These are phyloP conservation scores for Ochropleura leucogaster DNA, from an alignment of 2,888 invertebrate species.

Conservation along the genomic window DNA sequence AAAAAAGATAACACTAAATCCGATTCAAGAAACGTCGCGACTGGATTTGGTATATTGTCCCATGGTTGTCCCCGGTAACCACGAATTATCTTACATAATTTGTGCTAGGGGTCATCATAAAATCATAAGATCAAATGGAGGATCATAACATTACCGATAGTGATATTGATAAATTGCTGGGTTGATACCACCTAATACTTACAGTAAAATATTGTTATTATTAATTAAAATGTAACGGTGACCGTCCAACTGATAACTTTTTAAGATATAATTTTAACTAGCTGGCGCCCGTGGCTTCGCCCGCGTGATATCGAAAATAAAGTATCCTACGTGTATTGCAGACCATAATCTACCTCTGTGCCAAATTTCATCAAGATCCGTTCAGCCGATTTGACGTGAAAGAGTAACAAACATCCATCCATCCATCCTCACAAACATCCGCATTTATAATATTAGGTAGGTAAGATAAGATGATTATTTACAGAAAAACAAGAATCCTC, in stretches of 20 bases:
- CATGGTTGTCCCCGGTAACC: not conserved
- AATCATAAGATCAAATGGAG: conserved; percentile 8
- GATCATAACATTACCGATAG: not conserved
- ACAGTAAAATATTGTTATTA: not conserved
- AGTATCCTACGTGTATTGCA: too few species aligned
- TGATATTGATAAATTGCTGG: conserved; percentile 1
- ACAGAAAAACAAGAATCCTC: not conserved
- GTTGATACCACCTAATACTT: not conserved
- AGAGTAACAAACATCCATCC: too few species aligned
- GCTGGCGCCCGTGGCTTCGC: too few species aligned
- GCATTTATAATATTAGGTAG: too few species aligned
- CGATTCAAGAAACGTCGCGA: too few species aligned
- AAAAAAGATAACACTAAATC: too few species aligned
- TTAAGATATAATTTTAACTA: too few species aligned
- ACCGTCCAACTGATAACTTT: not conserved
- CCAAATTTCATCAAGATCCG: too few species aligned
- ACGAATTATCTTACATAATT: conserved; percentile 7
- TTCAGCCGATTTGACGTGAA: too few species aligned
- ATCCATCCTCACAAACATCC: too few species aligned
- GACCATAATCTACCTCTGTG: too few species aligned
- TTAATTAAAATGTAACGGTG: not conserved
- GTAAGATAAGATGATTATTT: not conserved
- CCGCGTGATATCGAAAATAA: too few species aligned
- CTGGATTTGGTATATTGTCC: not conserved
- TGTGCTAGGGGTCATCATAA: not conserved